phyloP scores from a whole-genome alignment of 2,888 invertebrate species.

The Parthenolecanium corni region DNA sequence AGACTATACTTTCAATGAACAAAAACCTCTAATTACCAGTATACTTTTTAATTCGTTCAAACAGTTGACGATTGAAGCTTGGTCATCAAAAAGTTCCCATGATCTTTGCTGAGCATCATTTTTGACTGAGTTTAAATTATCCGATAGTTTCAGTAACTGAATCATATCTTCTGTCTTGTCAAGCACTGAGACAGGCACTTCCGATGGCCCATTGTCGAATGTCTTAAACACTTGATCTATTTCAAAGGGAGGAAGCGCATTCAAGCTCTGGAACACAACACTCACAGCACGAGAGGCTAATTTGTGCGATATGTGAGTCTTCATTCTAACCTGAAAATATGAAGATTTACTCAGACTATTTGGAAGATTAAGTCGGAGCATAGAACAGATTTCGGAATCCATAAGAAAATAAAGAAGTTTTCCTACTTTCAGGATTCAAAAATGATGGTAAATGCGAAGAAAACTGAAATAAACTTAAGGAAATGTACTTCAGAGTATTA shows the following conservation, averaged over 20 bases:
- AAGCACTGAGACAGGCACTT: conserved; percentile 36
- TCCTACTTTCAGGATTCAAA: neutral
- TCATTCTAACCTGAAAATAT: conserved; percentile 15
- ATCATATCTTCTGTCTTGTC: conserved; percentile 75
- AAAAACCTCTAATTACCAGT: no score
- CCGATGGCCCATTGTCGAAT: neutral
- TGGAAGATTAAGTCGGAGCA: no score
- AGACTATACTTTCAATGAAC: no score
- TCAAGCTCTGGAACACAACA: conserved; percentile 11
- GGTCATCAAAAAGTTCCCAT: conserved; percentile 92
- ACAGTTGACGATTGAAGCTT: conserved; percentile 73
- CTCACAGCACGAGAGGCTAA: conserved; percentile 15
- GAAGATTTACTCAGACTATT: no score
- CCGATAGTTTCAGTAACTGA: conserved; percentile 68
- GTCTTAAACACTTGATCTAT: neutral
- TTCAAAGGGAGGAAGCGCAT: neutral
- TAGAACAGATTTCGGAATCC: no score
- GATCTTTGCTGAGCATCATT: conserved; percentile 91
- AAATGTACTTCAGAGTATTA: no score
- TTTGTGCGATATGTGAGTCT: conserved; percentile 22
- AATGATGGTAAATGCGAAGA: no score
- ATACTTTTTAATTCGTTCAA: conserved; percentile 70
- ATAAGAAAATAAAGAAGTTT: neutral
- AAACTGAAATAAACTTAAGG: no score
- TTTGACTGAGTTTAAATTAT: conserved; percentile 74